These are phyloP conservation scores for Apoda limacodes DNA, from an alignment of 2,888 invertebrate genomes.

Conservation along the genomic window DNA sequence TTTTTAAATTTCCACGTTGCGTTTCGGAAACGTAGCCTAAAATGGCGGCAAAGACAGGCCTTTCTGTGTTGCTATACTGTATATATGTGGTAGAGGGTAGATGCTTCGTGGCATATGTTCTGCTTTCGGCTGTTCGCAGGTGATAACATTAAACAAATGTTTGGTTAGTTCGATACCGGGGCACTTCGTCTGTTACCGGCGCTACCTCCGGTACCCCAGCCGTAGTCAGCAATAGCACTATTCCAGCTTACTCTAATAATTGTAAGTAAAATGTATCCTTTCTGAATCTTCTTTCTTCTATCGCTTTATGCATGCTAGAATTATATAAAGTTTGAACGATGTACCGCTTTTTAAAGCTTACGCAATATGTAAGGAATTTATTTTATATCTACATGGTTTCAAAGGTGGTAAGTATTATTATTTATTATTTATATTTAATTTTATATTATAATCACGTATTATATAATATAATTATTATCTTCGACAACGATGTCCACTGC, in stretches of 20 bases:
- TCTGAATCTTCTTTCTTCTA: constrained; percentile 8
- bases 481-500: too few relatives aligned
- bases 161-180: constrained; percentile 67
- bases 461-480: not conserved
- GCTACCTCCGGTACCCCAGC: constrained; percentile 24
- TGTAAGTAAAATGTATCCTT: constrained; percentile 40
- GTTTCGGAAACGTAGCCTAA: too few relatives aligned
- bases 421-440: not conserved
- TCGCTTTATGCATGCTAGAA: constrained; percentile 5
- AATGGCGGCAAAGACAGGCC: constrained; percentile 1
- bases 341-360: too few relatives aligned
- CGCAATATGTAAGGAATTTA: too few relatives aligned
- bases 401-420: not conserved
- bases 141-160: constrained; percentile 68
- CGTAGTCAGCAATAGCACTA: constrained; percentile 36
- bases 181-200: constrained; percentile 38
- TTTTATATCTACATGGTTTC: too few relatives aligned
- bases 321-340: too few relatives aligned
- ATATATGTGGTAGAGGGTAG: constrained; percentile 40
- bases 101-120: constrained; percentile 53
- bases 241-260: constrained; percentile 36
- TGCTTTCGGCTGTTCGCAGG: constrained; percentile 62
- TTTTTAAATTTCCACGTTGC: too few relatives aligned
- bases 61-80: too few relatives aligned
- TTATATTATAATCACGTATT: not conserved